Evolutionary conservation across 2,888 invertebrate species (phyloP), one percentile per base, ranked within the genome.

Genomic region (Galerucella calmariensis): DNA sequence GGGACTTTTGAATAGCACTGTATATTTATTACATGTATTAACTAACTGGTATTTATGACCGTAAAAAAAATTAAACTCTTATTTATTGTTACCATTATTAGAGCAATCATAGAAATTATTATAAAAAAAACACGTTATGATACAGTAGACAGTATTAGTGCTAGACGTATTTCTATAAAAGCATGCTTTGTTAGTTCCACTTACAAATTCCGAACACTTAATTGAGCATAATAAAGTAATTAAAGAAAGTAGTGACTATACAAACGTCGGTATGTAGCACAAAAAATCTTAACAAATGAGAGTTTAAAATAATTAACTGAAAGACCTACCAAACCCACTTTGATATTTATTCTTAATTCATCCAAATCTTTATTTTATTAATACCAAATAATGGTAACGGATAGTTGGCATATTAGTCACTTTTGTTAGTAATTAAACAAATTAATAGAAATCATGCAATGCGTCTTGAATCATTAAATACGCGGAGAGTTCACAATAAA

Each of bases 391-490:
- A 16, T 59, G 59, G 16, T 59, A 59, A 24, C 59, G 27, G 24
- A 35, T 35, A 62, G 35, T 62, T 41, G 62, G 62, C 8, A n/a
- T 14, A 41, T 62, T 41, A 62, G 62, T 62, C 62, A 62, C 62
- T 35, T 6, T 9, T 11, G n/a, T 20, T 56, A 20, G 56, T 20
- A 56, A 56, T 20, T 16, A 62, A 6, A 62, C 16, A 14, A 41
- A 41, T 41, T 62, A 62, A 41, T 62, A 62, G 35, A 14, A 41
- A 62, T 14, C 62, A 62, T 62, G 62, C 62, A n/a, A 62, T 62
- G 62, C 16, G 14, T n/a, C 41, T n/a, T 62, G 62, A 62, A 41
- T 62, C 62, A 62, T 16, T 8, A 4, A n/a, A 62, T 35, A 41
- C 2, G 41, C 41, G 41, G 16, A 14, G 27, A 62, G 14, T 14